phyloP scores from a whole-genome alignment of 1,140 invertebrate species.

The Acyrthosiphon pisum region DNA sequence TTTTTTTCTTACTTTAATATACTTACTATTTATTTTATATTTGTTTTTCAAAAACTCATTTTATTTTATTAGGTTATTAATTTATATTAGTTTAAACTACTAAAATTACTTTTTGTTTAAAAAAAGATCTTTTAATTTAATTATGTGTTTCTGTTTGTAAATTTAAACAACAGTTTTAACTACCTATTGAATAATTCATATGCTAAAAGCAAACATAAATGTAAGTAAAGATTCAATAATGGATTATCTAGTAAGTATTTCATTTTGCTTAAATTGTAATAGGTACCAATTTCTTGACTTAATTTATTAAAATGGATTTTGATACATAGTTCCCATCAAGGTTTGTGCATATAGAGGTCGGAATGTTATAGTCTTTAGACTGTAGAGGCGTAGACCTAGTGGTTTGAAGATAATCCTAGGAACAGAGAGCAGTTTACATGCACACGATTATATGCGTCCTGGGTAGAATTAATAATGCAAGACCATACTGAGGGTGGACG shows the following conservation, averaged over 20 bases:
- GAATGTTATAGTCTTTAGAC: background rate
- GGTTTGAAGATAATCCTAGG: background rate
- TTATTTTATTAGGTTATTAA: background rate
- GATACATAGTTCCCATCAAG: background rate
- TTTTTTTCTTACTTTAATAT: background rate
- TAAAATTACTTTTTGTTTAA: background rate
- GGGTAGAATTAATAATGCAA: slow-evolving; percentile 39
- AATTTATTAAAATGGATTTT: background rate
- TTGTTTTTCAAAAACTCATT: background rate
- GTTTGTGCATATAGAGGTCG: background rate
- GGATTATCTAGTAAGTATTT: background rate
- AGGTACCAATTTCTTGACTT: background rate
- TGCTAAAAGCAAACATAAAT: background rate
- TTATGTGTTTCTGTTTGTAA: background rate
- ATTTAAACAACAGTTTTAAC: background rate
- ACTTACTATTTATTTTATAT: background rate
- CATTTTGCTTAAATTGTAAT: background rate
- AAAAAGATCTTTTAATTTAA: background rate
- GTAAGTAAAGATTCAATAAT: background rate
- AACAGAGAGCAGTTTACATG: slow-evolving; percentile 4
- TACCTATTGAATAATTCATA: background rate
- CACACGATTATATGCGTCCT: slow-evolving; percentile 20
- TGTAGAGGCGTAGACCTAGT: background rate
- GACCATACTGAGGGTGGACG: background rate
- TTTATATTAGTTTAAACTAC: background rate